Evolutionary conservation across 2,113 vertebrate species (phyloP).

Genomic region (Mionectes macconnelli): DNA sequence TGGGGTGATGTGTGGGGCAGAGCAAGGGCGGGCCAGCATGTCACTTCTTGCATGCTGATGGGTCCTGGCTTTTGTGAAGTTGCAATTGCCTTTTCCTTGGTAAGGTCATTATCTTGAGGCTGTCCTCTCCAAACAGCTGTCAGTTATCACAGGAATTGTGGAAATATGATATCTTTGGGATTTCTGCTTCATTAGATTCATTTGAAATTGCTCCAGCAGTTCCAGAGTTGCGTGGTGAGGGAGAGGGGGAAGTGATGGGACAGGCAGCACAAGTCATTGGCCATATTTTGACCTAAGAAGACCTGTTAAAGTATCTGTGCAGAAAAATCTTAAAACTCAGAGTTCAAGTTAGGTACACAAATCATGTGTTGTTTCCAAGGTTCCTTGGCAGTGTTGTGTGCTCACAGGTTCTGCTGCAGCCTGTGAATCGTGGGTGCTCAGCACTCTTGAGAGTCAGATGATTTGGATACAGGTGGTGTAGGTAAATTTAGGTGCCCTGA

Average conservation of each 20-base stretch:
- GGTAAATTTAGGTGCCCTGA: conserved; percentile 50
- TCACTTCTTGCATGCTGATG: not conserved
- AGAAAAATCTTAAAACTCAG: not conserved
- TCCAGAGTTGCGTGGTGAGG: not conserved
- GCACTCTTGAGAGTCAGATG: conserved; percentile 25
- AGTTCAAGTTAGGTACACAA: not conserved
- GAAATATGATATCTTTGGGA: not conserved
- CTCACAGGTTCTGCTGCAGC: not conserved
- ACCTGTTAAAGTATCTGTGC: not conserved
- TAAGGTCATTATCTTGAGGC: not conserved
- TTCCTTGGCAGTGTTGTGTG: not conserved
- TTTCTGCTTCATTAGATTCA: conserved; percentile 2
- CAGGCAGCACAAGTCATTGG: fast-evolving
- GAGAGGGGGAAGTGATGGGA: not conserved
- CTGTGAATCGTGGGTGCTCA: not conserved
- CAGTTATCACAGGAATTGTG: conserved; percentile 8
- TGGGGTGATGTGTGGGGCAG: not conserved
- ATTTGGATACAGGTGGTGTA: conserved; percentile 17
- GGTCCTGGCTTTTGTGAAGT: not conserved
- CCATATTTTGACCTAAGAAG: not conserved
- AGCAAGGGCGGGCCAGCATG: not conserved
- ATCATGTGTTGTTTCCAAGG: not conserved
- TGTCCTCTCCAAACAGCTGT: conserved; percentile 27
- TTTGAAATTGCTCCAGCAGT: not conserved
- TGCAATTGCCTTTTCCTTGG: not conserved